These are phyloP conservation scores for Homarus americanus DNA, from an alignment of 1,140 invertebrate genomes.

Conservation along the genomic window DNA sequence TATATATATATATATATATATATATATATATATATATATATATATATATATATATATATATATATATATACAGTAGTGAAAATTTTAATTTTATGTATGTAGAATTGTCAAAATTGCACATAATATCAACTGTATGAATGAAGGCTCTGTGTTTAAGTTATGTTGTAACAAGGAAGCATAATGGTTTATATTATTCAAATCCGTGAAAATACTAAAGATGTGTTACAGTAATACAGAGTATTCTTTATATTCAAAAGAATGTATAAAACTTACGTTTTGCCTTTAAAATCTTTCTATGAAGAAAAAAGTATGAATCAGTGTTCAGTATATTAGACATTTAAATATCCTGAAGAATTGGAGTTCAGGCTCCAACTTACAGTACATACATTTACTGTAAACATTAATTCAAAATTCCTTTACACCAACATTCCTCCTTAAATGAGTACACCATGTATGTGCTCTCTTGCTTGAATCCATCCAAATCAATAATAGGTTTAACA, in stretches of 20 bases:
- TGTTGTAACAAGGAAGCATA: conserved; percentile 1
- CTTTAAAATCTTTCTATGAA: not conserved
- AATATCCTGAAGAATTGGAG: not conserved
- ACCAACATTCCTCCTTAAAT: conserved; percentile 28
- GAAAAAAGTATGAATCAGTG: too few species aligned
- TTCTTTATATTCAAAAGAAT: not conserved
- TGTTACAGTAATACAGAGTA: not conserved
- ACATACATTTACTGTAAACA: not conserved
- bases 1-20: conserved; percentile 23
- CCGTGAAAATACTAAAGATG: not conserved
- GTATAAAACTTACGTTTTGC: not conserved
- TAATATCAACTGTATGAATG: not conserved
- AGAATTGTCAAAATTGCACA: conserved; percentile 34
- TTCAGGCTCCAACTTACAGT: not conserved
- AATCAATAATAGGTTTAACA: conserved; percentile 38
- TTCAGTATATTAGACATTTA: too few species aligned
- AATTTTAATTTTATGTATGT: conserved; percentile 32
- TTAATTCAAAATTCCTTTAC: not conserved
- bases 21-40: conserved; percentile 13
- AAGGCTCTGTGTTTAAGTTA: not conserved
- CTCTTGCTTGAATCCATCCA: conserved; percentile 55
- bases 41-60: conserved; percentile 20
- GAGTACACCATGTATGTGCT: conserved; percentile 17
- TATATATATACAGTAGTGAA: conserved; percentile 35
- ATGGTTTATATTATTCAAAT: not conserved